Evolutionary conservation across 2,113 vertebrate genomes (phyloP), one percentile per base, ranked within the genome.

Genomic region (Ptyas mucosa): DNA sequence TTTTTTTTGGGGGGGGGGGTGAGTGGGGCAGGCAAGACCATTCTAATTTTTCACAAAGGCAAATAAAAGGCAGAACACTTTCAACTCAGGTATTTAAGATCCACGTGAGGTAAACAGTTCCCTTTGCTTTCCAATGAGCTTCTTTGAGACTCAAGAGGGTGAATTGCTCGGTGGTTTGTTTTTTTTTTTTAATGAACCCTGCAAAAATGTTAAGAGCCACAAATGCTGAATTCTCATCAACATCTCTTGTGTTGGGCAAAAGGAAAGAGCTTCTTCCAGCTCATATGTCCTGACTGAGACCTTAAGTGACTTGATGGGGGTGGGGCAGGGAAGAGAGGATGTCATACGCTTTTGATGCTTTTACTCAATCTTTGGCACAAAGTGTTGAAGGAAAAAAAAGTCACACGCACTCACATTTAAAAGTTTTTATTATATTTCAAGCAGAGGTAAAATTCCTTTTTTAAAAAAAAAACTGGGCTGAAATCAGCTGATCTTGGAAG

Each of bases 11-110:
- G 12, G 23, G 75, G 52, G 34, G 15, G 54, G 34, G 29, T 0
- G 0, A 3, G 46, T 49, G n/a, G 96, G 94, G 95, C 97, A 96
- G 97, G 98, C 97, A 97, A 96, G 97, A 98, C 97, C 97, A 97
- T 97, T 97, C 97, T 98, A 97, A 96, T 98, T 98, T 98, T 97
- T 96, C 97, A 98, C 97, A 97, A 98, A 98, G 97, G 97, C 98
- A 97, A 98, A 93, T 96, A 97, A 97, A 97, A 96, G 88, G 92
- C 96, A 96, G 97, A 98, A 96, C 96, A 96, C 93, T 43, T 94
- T 94, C 20, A 43, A 90, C 95, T 94, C 97, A 97, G 95, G 95
- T 97, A 97, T 96, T 96, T 96, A 94, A 91, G 54, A 61, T 75
- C 55, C 93, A 75, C 93, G 96, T 95, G 94, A 96, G 97, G 94